Conservation (phyloP, 2,888 invertebrate genomes). For the Hesperia comma region DNA sequence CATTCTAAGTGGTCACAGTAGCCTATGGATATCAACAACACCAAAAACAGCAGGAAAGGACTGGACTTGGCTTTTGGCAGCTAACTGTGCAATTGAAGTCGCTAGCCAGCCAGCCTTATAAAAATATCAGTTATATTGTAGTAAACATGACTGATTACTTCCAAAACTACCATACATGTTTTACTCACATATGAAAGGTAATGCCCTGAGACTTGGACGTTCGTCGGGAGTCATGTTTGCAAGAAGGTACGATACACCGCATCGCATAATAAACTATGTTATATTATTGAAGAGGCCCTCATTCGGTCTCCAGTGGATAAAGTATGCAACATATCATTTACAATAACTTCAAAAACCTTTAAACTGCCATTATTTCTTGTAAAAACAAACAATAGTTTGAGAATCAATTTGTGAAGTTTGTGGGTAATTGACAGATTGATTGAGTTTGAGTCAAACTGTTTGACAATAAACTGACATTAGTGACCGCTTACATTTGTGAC, state of each 20-base stretch:
- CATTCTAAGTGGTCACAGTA: no score
- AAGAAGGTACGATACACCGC: conserved; percentile 68
- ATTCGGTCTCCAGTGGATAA: background rate
- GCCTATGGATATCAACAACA: no score
- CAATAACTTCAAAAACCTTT: background rate
- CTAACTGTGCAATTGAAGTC: no score
- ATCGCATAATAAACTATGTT: conserved; percentile 54
- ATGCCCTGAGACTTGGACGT: conserved; percentile 67
- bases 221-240: conserved; percentile 68
- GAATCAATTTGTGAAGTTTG: background rate
- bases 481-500: no score
- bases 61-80: no score
- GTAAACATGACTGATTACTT: background rate
- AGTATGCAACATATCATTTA: background rate
- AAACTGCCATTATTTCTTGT: background rate
- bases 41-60: no score
- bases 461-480: background rate
- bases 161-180: background rate
- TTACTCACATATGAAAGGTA: conserved; percentile 72
- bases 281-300: background rate
- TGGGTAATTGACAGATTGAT: rapidly evolving
- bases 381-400: background rate
- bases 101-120: no score
- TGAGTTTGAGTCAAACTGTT: no score
- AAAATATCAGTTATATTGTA: no score